These are phyloP conservation scores for Protaetia brevitarsis DNA, from an alignment of 1,140 invertebrate species.

Conservation along the genomic window DNA sequence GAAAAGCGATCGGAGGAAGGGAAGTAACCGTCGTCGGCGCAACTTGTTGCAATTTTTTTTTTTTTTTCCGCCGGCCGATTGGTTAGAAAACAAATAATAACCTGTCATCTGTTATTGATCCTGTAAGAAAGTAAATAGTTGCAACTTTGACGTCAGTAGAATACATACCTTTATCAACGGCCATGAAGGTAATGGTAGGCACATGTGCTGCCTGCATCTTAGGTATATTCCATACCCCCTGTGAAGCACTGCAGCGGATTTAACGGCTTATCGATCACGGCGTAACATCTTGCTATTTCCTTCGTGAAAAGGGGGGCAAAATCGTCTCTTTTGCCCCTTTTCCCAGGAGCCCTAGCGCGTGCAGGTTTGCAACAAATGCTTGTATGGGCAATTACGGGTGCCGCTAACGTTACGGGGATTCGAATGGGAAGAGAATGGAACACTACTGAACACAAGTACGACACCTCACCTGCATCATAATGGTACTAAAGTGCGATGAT, in stretches of 20 bases:
- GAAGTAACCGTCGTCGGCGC: too few species aligned
- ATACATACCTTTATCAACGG: conserved; percentile 48
- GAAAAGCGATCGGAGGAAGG: too few species aligned
- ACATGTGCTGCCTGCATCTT: conserved; percentile 43
- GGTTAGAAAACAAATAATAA: background rate
- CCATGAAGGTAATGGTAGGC: conserved; percentile 46
- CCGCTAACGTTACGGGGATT: too few species aligned
- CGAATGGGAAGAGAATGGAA: too few species aligned
- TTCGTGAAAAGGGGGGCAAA: background rate
- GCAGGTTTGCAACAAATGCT: too few species aligned
- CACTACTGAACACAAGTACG: conserved; percentile 1
- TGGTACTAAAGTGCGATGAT: background rate
- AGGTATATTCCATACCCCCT: conserved; percentile 32
- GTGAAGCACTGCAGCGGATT: background rate
- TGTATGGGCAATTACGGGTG: too few species aligned
- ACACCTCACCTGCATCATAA: conserved; percentile 9
- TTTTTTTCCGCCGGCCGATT: background rate
- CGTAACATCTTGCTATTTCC: conserved; percentile 11
- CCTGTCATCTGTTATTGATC: conserved; percentile 24
- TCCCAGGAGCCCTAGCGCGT: background rate
- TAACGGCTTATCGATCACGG: conserved; percentile 13
- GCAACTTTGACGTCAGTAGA: conserved; percentile 37
- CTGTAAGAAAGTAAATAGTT: conserved; percentile 17
- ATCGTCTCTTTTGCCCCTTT: background rate
- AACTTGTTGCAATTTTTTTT: background rate